phyloP scores from a whole-genome alignment of 2,113 vertebrate species.

The Serilophus lunatus region DNA sequence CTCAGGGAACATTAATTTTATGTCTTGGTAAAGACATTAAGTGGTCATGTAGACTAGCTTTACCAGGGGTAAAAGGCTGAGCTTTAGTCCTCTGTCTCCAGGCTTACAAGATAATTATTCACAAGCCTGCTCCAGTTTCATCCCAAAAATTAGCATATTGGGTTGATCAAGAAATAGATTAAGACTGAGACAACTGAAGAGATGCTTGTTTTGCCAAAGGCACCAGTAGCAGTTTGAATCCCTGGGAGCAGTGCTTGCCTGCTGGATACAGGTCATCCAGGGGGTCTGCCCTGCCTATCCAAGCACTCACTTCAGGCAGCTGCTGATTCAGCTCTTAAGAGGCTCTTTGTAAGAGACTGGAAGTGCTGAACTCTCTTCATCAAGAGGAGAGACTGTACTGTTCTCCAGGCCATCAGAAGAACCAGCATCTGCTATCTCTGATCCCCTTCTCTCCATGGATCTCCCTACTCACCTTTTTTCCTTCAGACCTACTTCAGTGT shows the following conservation, averaged over 20 bases:
- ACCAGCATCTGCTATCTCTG: not conserved
- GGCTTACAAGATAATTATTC: not conserved
- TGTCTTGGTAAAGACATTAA: not conserved
- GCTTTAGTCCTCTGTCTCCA: not conserved
- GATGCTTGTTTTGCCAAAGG: not conserved
- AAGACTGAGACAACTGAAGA: not conserved
- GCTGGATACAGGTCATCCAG: not conserved
- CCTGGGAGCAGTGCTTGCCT: fast-evolving
- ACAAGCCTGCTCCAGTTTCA: not conserved
- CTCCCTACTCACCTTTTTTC: not conserved
- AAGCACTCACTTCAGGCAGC: not conserved
- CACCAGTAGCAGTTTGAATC: not conserved
- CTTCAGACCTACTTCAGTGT: not conserved
- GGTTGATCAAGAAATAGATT: not conserved
- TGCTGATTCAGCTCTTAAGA: not conserved
- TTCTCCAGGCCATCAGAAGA: not conserved
- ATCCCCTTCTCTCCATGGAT: not conserved
- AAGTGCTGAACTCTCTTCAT: not conserved
- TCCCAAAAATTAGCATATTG: not conserved
- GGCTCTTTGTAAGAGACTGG: fast-evolving
- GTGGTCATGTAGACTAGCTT: not conserved
- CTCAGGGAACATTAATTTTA: not conserved
- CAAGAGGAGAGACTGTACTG: not conserved
- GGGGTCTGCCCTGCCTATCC: not conserved
- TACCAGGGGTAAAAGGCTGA: not conserved